phyloP scores from a whole-genome alignment of 2,888 invertebrate species.

The Orthosia incerta region DNA sequence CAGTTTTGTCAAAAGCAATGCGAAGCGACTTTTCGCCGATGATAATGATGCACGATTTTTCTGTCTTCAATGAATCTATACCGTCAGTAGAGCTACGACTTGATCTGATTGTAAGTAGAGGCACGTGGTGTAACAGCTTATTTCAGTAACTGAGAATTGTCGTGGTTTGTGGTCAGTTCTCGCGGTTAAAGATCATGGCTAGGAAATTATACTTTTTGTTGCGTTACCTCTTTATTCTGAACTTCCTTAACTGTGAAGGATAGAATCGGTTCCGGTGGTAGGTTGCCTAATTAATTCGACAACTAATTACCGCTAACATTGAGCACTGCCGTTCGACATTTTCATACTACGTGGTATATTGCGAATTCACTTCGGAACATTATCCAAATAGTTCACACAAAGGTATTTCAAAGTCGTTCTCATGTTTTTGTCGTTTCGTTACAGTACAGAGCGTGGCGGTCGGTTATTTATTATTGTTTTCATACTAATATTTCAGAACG shows the following conservation, averaged over 20 bases:
- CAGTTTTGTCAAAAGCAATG: constrained; percentile 56
- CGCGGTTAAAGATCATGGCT: constrained; percentile 62
- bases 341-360: constrained; percentile 46
- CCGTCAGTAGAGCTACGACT: constrained; percentile 50
- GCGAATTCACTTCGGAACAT: constrained; percentile 25
- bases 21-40: constrained; percentile 40
- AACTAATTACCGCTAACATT: constrained; percentile 69
- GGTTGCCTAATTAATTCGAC: constrained; percentile 69
- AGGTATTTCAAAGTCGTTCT: constrained; percentile 63
- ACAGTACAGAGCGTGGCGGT: constrained; percentile 37
- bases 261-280: constrained; percentile 74
- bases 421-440: constrained; percentile 59
- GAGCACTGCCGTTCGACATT: constrained; percentile 64
- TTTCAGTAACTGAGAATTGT: constrained; percentile 59
- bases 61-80: background rate
- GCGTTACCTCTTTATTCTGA: constrained; percentile 70
- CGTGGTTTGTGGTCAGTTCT: constrained; percentile 62
- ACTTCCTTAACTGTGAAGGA: constrained; percentile 80
- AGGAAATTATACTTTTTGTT: constrained; percentile 61
- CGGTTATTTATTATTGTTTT: constrained; percentile 57
- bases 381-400: constrained; percentile 63
- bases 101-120: constrained; percentile 68
- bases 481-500: constrained; percentile 26
- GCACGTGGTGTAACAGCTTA: constrained; percentile 59
- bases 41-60: constrained; percentile 5